Base-by-base conservation (phyloP, 2,888 invertebrate species). In the Drosophila nr. perissopoda region DNA sequence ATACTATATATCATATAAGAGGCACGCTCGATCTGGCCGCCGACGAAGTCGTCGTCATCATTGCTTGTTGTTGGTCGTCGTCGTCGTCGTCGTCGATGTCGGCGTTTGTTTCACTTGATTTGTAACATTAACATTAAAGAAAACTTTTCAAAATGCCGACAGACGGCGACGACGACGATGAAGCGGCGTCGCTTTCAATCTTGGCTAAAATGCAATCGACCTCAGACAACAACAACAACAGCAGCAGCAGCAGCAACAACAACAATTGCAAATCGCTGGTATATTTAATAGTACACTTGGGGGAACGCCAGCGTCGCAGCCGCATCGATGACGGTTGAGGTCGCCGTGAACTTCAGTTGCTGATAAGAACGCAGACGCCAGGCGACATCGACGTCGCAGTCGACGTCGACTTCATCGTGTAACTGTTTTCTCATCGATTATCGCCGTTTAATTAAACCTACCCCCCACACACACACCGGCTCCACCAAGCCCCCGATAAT, bases 81-180 rank as follows among this genome's bases (percentile, higher is more conserved):
- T 48, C 64, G 70, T 33, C 54, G 53, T 34, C 21, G 60, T 36
- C 31, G 76, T 59, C 64, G 78, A 58, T 75, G 87, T 81, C 82
- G 87, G 79, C 85, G 71, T 85, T 86, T 83, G 84, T 81, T 82
- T 81, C 86, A 84, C 86, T 88, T 86, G 83, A 87, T 87, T 87
- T 86, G 88, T 84, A 84, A 81, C 79, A 79, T 74, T 73, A 78
- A 84, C 88, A 84, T 87, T 83, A 88, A 87, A 87, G 86, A 63
- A 80, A 86, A 81, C 57, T 76, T 74, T 74, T 76, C 67, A 83
- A 86, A 86, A 83, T n/a, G 82, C 88, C 88, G 86, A 80, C 83
- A 81, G 51, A 64, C 65, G 18, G 21, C 49, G 48, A 18, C 52
- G 34, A 49, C 49, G 38, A 40, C 31, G 54, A 25, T 34, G 63